Percentiles rank a stretch among this genome's conserved stretches.
Conservation (phyloP, 1,140 invertebrate genomes). For the Panagrolaimus sp. region DNA sequence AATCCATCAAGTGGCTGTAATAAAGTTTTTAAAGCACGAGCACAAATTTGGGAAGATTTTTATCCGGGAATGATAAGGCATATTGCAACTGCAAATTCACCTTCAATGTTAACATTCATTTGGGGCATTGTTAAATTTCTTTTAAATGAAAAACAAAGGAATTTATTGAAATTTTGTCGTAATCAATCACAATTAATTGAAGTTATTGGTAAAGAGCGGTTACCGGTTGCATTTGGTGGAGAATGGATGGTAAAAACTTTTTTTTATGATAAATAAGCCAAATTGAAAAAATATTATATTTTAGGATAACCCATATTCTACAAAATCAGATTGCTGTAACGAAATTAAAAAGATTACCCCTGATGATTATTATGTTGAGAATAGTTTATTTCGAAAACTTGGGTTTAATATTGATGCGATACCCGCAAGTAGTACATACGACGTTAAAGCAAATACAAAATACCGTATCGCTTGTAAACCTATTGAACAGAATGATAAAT, state of each 20-base stretch:
- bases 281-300: conserved; percentile 1
- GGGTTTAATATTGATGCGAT: conserved; percentile 12
- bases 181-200: conserved; percentile 13
- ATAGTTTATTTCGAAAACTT: conserved; percentile 11
- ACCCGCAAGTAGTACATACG: background rate
- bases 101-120: conserved; percentile 18
- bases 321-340: conserved; percentile 21
- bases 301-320: conserved; percentile 17
- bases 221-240: conserved; percentile 23
- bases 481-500: conserved; percentile 13
- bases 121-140: conserved; percentile 22
- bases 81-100: conserved; percentile 22
- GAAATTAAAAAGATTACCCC: conserved; percentile 23
- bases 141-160: conserved; percentile 21
- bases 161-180: conserved; percentile 18
- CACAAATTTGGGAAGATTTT: conserved; percentile 24
- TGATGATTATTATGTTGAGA: conserved; percentile 13
- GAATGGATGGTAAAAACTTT: conserved; percentile 21
- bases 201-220: conserved; percentile 13
- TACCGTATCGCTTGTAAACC: conserved; percentile 14
- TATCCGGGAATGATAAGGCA: conserved; percentile 24
- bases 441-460: conserved; percentile 16
- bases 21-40: conserved; percentile 23
- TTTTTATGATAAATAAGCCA: background rate
- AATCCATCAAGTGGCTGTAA: conserved; percentile 21